A percentile compares a stretch with the other conserved stretches of the same genome.
Conservation (phyloP, 2,797 vertebrate species). For the Microctenopoma lineatum region DNA sequence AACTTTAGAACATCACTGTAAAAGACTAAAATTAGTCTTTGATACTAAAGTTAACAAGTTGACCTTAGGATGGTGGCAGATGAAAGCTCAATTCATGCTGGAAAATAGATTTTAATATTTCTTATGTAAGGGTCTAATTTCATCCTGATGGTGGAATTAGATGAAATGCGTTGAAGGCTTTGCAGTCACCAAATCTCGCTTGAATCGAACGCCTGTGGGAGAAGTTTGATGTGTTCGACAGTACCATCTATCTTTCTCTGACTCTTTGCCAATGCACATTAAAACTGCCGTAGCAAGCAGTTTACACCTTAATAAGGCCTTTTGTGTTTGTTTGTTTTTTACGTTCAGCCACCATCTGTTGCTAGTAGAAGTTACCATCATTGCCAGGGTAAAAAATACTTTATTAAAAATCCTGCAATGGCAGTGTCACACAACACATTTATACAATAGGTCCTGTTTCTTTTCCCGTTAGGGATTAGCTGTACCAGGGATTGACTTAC, state of each 20-base stretch:
- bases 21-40: neutral
- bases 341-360: neutral
- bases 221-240: conserved; percentile 3
- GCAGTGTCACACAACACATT: neutral
- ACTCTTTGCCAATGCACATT: neutral
- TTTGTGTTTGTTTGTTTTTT: neutral
- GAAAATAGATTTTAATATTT: neutral
- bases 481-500: conserved; percentile 26
- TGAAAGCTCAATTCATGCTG: neutral
- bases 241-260: neutral
- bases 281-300: neutral
- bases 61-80: neutral
- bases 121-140: neutral
- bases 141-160: neutral
- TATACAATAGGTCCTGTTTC: conserved; percentile 5
- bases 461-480: conserved; percentile 6
- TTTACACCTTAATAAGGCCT: neutral
- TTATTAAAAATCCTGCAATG: neutral
- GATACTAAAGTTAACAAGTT: neutral
- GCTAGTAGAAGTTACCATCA: neutral
- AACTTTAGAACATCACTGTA: neutral
- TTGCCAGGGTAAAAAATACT: neutral
- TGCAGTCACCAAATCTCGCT: neutral
- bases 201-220: neutral
- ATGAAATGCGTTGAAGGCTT: neutral